A percentile compares a stretch with the other conserved stretches of the same genome.
Conservation (phyloP, 1,140 invertebrate genomes). For the Nasonia vitripennis region DNA sequence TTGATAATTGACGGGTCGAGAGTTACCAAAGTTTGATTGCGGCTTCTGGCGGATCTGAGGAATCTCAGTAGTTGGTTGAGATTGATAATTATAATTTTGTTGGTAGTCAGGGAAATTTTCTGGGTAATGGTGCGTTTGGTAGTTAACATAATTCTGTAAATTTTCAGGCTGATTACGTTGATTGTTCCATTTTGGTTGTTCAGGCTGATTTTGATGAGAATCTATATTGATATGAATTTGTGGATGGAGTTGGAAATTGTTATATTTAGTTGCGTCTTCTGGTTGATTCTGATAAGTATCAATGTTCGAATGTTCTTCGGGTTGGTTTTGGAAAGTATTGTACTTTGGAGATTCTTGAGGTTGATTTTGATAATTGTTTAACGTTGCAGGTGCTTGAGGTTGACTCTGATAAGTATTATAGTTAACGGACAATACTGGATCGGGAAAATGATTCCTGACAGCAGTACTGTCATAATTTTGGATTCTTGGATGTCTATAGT, state of each 20-base stretch:
- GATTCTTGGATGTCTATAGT: neutral
- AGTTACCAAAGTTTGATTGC: neutral
- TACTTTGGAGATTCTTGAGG: neutral
- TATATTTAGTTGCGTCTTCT: neutral
- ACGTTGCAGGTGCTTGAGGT: neutral
- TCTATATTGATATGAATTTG: neutral
- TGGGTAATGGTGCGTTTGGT: conserved; percentile 31
- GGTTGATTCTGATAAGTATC: neutral
- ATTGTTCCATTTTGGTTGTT: neutral
- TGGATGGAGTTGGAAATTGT: neutral
- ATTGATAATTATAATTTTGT: neutral
- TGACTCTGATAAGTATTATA: neutral
- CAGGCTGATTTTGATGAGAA: conserved; percentile 4
- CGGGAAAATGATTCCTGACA: neutral
- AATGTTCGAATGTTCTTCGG: neutral
- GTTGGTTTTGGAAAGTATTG: neutral
- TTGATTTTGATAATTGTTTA: neutral
- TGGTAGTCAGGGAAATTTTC: neutral
- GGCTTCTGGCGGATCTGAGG: neutral
- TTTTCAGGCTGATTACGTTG: neutral
- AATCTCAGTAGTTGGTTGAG: neutral
- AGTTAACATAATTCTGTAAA: conserved; percentile 5
- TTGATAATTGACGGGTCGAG: neutral
- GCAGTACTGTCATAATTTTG: neutral
- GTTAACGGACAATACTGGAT: neutral